Evolutionary conservation across 2,888 invertebrate genomes (phyloP).

Genomic region (Uropetala carovei): DNA sequence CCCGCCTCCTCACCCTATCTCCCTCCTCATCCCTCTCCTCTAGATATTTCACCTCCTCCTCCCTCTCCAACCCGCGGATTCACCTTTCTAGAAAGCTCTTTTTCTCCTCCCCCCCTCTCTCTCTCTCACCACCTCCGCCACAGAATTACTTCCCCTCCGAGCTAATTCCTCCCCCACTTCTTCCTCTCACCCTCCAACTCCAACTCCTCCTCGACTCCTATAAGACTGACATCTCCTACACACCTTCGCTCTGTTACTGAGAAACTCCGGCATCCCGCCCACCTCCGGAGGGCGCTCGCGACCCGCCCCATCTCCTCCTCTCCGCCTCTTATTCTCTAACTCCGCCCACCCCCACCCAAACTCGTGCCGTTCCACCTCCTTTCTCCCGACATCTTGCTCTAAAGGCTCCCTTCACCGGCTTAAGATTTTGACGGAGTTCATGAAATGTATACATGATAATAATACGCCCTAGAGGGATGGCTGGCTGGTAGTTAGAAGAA

Average conservation of each 20-base stretch:
- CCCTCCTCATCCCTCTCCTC: background rate
- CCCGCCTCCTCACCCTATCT: background rate
- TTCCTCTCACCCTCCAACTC: background rate
- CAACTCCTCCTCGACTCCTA: background rate
- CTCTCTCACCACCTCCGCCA: background rate
- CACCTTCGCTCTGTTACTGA: background rate
- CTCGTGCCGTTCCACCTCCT: no score
- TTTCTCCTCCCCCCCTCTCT: background rate
- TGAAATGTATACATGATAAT: slow-evolving; percentile 69
- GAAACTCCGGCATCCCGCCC: background rate
- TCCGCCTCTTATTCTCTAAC: background rate
- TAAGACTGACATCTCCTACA: background rate
- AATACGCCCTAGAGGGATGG: slow-evolving; percentile 67
- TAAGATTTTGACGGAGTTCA: slow-evolving; percentile 67
- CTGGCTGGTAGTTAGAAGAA: no score
- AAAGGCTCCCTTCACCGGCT: slow-evolving; percentile 29
- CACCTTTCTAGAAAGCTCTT: slow-evolving; percentile 4
- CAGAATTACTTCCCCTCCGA: background rate
- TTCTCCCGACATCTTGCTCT: no score
- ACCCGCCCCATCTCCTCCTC: background rate
- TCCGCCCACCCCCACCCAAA: background rate
- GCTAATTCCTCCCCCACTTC: background rate
- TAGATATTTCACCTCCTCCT: background rate
- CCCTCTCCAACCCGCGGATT: background rate
- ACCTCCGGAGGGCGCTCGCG: background rate